phyloP scores from a whole-genome alignment of 2,113 vertebrate genomes.

The Gambusia holbrooki region DNA sequence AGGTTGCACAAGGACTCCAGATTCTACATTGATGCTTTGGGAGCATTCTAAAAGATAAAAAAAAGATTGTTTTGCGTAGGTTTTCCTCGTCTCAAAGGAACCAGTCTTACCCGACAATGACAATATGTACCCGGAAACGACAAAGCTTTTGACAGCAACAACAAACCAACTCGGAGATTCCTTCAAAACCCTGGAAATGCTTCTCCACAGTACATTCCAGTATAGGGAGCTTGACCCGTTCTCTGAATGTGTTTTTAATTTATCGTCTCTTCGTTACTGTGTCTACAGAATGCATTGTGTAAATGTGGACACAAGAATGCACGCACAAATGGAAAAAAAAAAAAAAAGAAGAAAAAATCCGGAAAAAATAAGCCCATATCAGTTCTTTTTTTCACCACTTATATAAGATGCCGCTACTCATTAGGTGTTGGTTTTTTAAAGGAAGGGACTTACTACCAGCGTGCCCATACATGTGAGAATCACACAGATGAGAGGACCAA shows the following conservation, averaged over 20 bases:
- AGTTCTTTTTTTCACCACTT: conserved; percentile 57
- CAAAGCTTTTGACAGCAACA: conserved; percentile 48
- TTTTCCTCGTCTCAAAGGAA: conserved; percentile 75
- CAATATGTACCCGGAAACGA: conserved; percentile 43
- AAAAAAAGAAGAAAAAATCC: conserved; percentile 49
- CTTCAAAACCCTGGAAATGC: conserved; percentile 64
- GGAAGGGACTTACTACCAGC: conserved; percentile 69
- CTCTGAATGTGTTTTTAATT: conserved; percentile 80
- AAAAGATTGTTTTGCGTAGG: conserved; percentile 63
- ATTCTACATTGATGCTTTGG: conserved; percentile 64
- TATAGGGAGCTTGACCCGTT: conserved; percentile 80
- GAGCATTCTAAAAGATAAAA: conserved; percentile 36
- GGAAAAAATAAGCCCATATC: conserved; percentile 50
- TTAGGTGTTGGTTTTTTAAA: conserved; percentile 65
- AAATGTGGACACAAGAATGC: conserved; percentile 75
- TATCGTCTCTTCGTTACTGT: conserved; percentile 59
- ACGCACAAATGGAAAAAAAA: conserved; percentile 67
- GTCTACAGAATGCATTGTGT: conserved; percentile 81
- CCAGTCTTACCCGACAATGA: conserved; percentile 30
- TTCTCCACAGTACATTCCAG: conserved; percentile 87
- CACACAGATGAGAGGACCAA: conserved; percentile 75
- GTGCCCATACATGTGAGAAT: conserved; percentile 75
- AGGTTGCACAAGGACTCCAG: conserved; percentile 59
- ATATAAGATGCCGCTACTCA: conserved; percentile 84
- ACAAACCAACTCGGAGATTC: conserved; percentile 55